phyloP scores from a whole-genome alignment of 2,888 invertebrate genomes.

The Synergus umbraculus region DNA sequence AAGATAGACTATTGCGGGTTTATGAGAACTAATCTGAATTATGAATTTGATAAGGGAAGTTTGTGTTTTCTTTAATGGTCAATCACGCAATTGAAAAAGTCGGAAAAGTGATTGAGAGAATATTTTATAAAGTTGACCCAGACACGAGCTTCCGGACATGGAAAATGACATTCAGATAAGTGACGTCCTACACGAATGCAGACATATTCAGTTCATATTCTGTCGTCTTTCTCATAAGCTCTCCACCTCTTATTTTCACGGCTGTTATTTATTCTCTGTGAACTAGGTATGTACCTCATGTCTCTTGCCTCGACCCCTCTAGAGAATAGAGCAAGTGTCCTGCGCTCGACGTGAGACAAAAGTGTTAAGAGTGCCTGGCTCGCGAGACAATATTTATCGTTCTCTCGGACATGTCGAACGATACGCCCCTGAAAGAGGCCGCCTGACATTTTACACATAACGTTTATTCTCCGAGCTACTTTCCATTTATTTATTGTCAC shows the following conservation, averaged over 20 bases:
- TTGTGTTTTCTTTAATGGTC: neutral
- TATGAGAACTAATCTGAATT: neutral
- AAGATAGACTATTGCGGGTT: neutral
- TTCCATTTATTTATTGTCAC: conserved; percentile 12
- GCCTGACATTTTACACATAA: neutral
- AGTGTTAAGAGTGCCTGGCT: conserved; percentile 30
- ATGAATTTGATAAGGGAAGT: neutral
- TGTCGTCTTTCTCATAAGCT: conserved; percentile 6
- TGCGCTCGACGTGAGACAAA: conserved; percentile 38
- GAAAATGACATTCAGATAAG: conserved; percentile 38
- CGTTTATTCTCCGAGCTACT: conserved; percentile 2
- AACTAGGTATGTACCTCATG: conserved; percentile 1
- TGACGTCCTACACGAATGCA: conserved; percentile 6
- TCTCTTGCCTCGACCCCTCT: neutral
- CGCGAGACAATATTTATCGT: conserved; percentile 37
- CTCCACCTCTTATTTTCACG: conserved; percentile 36
- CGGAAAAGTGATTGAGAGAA: neutral
- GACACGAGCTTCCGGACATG: conserved; percentile 30
- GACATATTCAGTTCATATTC: conserved; percentile 21
- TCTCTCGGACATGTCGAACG: conserved; percentile 37
- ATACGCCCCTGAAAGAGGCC: conserved; percentile 4
- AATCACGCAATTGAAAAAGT: neutral
- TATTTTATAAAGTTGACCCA: conserved; percentile 18
- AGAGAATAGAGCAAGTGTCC: conserved; percentile 25
- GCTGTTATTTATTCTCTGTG: conserved; percentile 38